These are phyloP conservation scores for Sorex araneus DNA, from an alignment of 2,113 vertebrate genomes.

Conservation along the genomic window DNA sequence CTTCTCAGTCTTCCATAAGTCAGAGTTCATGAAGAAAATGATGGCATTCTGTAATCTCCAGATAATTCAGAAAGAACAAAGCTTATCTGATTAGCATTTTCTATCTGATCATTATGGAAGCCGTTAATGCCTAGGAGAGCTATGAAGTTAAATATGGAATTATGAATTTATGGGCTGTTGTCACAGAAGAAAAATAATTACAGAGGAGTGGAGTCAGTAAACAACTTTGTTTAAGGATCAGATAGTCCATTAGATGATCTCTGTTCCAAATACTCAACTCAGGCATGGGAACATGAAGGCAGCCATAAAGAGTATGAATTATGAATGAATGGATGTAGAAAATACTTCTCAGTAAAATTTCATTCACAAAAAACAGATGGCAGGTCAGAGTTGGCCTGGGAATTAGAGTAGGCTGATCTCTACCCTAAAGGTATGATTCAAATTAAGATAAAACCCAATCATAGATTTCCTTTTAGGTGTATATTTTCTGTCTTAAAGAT, in stretches of 20 bases:
- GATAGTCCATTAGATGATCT: neutral
- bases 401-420: neutral
- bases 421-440: neutral
- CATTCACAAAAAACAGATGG: neutral
- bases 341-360: neutral
- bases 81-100: neutral
- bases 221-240: neutral
- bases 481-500: neutral
- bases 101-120: neutral
- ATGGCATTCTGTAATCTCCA: neutral
- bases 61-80: neutral
- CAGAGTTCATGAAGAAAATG: neutral
- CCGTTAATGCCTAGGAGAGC: neutral
- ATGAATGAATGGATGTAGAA: neutral
- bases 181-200: conserved; percentile 39
- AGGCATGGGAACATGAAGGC: neutral
- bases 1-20: neutral
- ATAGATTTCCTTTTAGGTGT: neutral
- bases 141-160: neutral
- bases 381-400: neutral
- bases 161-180: neutral
- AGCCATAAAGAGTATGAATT: neutral
- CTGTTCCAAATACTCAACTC: neutral
- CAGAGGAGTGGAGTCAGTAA: neutral
- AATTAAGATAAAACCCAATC: neutral